Conservation (phyloP, 2,797 vertebrate species). For the Tragopan temminckii region DNA sequence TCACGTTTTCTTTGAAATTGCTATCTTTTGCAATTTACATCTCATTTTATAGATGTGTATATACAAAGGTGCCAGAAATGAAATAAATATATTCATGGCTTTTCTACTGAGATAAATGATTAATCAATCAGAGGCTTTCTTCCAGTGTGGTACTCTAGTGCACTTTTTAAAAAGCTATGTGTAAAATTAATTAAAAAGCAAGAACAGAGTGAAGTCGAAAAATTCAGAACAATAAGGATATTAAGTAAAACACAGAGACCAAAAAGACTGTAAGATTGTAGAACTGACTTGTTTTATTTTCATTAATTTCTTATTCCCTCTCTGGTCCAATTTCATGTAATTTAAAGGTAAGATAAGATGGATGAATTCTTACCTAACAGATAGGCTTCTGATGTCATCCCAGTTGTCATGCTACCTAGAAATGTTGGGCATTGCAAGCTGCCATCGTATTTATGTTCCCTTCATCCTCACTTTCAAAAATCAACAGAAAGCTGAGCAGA, state of each 20-base stretch:
- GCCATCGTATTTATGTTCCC: not conserved
- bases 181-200: slow-evolving; percentile 54
- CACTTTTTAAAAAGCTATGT: slow-evolving; percentile 42
- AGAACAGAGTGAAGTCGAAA: slow-evolving; percentile 33
- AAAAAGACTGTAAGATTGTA: not conserved
- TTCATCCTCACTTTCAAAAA: not conserved
- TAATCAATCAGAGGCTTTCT: slow-evolving; percentile 62
- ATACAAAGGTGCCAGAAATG: slow-evolving; percentile 25
- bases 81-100: slow-evolving; percentile 15
- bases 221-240: slow-evolving; percentile 27
- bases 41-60: slow-evolving; percentile 35
- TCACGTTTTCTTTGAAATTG: slow-evolving; percentile 18
- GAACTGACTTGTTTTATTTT: slow-evolving; percentile 5
- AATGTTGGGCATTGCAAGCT: not conserved
- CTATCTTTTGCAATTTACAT: not conserved
- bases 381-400: not conserved
- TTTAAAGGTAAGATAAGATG: not conserved
- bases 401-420: not conserved
- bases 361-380: not conserved
- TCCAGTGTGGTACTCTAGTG: slow-evolving; percentile 5
- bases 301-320: not conserved
- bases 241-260: slow-evolving; percentile 3
- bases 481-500: not conserved
- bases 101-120: slow-evolving; percentile 64
- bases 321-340: not conserved